Conservation (phyloP, 2,113 vertebrate genomes). For the Toxotes chatareus region DNA sequence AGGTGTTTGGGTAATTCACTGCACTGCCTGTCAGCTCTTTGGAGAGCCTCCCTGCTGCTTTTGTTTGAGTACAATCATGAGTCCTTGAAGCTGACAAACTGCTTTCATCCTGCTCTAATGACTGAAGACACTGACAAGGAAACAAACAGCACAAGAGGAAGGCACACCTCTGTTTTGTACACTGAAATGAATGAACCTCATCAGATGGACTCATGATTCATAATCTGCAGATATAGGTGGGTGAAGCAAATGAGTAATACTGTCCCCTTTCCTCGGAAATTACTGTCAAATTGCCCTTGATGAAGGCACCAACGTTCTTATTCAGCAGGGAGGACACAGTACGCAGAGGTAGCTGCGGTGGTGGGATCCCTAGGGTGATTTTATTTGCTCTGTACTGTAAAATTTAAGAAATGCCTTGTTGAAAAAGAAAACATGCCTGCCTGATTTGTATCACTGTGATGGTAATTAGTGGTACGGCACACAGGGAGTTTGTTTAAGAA, state of each 20-base stretch:
- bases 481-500: background rate
- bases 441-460: slow-evolving; percentile 20
- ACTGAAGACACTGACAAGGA: slow-evolving; percentile 46
- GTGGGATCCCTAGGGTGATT: slow-evolving; percentile 8
- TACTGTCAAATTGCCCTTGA: slow-evolving; percentile 48
- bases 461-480: slow-evolving; percentile 2
- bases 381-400: slow-evolving; percentile 14
- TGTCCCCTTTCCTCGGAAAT: slow-evolving; percentile 42
- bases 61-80: slow-evolving; percentile 68
- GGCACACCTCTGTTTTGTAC: slow-evolving; percentile 3
- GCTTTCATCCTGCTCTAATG: slow-evolving; percentile 59
- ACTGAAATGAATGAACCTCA: slow-evolving; percentile 49
- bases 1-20: slow-evolving; percentile 52
- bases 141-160: slow-evolving; percentile 51
- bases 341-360: background rate
- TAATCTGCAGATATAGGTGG: slow-evolving; percentile 43
- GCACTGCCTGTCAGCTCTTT: slow-evolving; percentile 42
- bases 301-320: slow-evolving; percentile 14
- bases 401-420: slow-evolving; percentile 8
- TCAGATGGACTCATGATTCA: slow-evolving; percentile 51
- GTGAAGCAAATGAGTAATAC: slow-evolving; percentile 47
- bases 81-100: slow-evolving; percentile 61
- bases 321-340: slow-evolving; percentile 15
- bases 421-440: slow-evolving; percentile 7
- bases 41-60: slow-evolving; percentile 47